Base-by-base conservation (phyloP, 2,113 vertebrate genomes). In the Microcebus griseorufus region DNA sequence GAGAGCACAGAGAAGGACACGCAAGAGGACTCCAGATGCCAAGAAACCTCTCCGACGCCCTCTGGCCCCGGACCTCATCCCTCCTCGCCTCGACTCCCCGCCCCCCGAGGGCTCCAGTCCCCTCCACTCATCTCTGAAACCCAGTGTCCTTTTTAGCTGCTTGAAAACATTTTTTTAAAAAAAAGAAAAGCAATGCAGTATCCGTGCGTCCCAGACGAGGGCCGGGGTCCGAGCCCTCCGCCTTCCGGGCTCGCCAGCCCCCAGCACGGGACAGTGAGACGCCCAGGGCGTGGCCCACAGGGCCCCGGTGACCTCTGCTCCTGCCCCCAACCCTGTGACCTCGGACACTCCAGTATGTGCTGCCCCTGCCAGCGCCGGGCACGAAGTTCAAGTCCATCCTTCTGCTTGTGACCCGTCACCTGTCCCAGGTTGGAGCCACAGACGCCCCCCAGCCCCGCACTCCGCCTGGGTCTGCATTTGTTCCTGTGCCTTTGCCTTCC, bases 11-110 rank as follows among this genome's bases (percentile, higher is more conserved):
- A 89, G 70, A 65, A 1, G 80, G 94, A 97, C 90, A 0, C 0
- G 25, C 55, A 97, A 75, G 88, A 96, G 29, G 91, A 96, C 25
- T 29, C 96, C 92, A 97, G 90, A 96, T 75, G 88, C 94, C 97
- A 79, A 48, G 69, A 90, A 92, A 91, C 96, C 96, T 95, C 80
- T 9, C 48, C 22, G 80, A 84, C 0, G 83, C 95, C 98, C 98
- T 62, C 69, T 42, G 96, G 97, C 86, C 75, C 85, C 58, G 82
- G 94, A 97, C 55, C 94, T 97, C 25, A 27, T 34, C 93, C 22
- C 80, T 69, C 88, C 96, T 95, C 53, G 8, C 64, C 90, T 94
- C 1, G 0, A 97, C 60, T 39, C 93, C 93, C 90, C 39, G 0
- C 37, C 48, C 51, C 53, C 9, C 39, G 51, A 1, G 22, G 67